A percentile compares a stretch with the other conserved stretches of the same genome.
Evolutionary conservation across 2,113 vertebrate species (phyloP).

Genomic region (Equus przewalskii): DNA sequence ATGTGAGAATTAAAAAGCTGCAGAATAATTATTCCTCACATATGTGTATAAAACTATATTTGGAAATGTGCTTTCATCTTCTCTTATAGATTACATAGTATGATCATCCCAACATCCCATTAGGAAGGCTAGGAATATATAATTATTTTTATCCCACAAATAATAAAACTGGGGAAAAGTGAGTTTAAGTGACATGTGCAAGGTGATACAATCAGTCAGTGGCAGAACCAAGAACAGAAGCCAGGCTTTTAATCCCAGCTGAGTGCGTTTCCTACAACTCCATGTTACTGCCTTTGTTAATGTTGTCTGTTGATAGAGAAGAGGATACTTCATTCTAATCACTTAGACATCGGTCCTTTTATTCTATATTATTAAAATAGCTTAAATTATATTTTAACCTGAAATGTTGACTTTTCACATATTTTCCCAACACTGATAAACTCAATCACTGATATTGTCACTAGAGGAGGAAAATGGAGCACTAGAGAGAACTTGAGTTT

Average conservation of each 20-base stretch:
- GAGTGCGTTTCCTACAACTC: not conserved
- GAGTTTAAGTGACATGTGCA: not conserved
- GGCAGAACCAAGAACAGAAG: slow-evolving; percentile 16
- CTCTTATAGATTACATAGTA: slow-evolving; percentile 10
- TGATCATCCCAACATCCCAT: not conserved
- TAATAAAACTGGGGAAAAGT: not conserved
- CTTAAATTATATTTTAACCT: slow-evolving; percentile 46
- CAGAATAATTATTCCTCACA: not conserved
- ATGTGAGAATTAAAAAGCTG: slow-evolving; percentile 46
- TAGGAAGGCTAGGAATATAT: not conserved
- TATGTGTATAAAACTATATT: slow-evolving; percentile 62
- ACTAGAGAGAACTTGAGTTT: not conserved
- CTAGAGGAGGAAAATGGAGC: not conserved
- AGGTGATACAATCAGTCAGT: not conserved
- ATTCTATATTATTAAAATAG: slow-evolving; percentile 20
- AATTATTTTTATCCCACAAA: not conserved
- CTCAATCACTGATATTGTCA: not conserved
- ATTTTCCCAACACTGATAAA: slow-evolving; percentile 8
- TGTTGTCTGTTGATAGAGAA: not conserved
- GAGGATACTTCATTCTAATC: not conserved
- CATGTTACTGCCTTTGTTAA: not conserved
- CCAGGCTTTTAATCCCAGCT: not conserved
- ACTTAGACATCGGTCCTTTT: slow-evolving; percentile 14
- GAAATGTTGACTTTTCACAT: not conserved
- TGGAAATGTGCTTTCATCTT: slow-evolving; percentile 76